Conservation (phyloP, 2,888 invertebrate genomes). For the Sclerodermus sp. region DNA sequence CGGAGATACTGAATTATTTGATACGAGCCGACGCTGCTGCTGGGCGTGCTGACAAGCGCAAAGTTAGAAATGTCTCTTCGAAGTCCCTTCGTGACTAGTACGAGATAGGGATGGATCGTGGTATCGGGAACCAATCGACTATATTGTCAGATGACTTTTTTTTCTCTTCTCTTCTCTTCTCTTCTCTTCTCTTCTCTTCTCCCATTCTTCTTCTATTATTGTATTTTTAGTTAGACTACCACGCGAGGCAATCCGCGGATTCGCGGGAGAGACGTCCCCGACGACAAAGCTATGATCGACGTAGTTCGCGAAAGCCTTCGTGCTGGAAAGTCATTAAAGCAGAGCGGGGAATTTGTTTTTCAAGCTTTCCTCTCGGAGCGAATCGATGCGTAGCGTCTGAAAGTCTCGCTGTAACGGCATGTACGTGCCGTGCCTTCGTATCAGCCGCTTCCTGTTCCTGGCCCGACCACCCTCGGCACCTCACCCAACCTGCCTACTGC, state of each 20-base stretch:
- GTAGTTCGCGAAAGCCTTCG: constrained; percentile 20
- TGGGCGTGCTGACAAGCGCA: too few species aligned
- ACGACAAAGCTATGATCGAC: constrained; percentile 3
- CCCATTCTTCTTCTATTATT: too few species aligned
- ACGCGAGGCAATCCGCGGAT: too few species aligned
- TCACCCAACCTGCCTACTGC: neutral
- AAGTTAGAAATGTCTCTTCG: neutral
- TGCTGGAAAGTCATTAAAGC: constrained; percentile 38
- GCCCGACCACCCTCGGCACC: neutral
- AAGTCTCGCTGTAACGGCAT: constrained; percentile 45
- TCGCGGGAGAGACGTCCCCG: too few species aligned
- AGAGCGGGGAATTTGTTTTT: constrained; percentile 30
- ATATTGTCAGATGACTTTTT: too few species aligned
- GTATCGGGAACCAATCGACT: too few species aligned
- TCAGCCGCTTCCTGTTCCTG: constrained; percentile 43
- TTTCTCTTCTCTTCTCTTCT: too few species aligned
- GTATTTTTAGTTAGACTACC: too few species aligned
- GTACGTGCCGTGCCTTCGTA: constrained; percentile 35
- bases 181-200: too few species aligned
- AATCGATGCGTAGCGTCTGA: constrained; percentile 52
- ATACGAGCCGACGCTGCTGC: too few species aligned
- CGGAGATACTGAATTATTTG: neutral
- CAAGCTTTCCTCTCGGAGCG: constrained; percentile 21
- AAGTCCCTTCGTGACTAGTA: too few species aligned
- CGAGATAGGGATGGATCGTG: too few species aligned